Evolutionary conservation across 2,797 vertebrate species (phyloP).

Genomic region (Dermochelys coriacea): DNA sequence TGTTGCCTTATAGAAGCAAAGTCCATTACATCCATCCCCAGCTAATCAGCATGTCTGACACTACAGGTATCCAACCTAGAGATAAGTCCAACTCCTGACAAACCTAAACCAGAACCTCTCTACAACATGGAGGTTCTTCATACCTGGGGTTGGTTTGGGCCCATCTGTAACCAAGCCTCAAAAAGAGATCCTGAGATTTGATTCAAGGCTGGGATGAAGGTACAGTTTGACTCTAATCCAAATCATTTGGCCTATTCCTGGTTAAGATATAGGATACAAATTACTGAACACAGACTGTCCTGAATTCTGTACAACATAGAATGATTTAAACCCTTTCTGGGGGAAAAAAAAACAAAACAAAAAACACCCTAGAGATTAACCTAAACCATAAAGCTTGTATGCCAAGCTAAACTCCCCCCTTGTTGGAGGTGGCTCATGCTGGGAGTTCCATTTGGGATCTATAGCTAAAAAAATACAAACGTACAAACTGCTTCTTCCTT

Average conservation of each 20-base stretch:
- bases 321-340: constrained; percentile 19
- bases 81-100: constrained; percentile 17
- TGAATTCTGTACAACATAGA: not conserved
- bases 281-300: not conserved
- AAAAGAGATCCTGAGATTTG: not conserved
- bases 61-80: constrained; percentile 5
- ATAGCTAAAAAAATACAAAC: constrained; percentile 36
- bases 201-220: not conserved
- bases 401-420: not conserved
- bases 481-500: constrained; percentile 45
- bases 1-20: not conserved
- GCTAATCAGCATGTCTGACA: not conserved
- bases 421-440: not conserved
- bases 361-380: not conserved
- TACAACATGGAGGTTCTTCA: constrained; percentile 26
- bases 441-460: not conserved
- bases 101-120: not conserved
- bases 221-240: not conserved
- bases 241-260: not conserved
- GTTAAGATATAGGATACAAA: constrained; percentile 6
- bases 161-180: constrained; percentile 7
- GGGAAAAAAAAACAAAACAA: constrained; percentile 28
- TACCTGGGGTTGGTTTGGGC: not conserved
- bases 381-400: not conserved
- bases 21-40: not conserved